Base-by-base conservation (phyloP, 2,888 invertebrate species). In the Coronaproctus castanopsis region DNA sequence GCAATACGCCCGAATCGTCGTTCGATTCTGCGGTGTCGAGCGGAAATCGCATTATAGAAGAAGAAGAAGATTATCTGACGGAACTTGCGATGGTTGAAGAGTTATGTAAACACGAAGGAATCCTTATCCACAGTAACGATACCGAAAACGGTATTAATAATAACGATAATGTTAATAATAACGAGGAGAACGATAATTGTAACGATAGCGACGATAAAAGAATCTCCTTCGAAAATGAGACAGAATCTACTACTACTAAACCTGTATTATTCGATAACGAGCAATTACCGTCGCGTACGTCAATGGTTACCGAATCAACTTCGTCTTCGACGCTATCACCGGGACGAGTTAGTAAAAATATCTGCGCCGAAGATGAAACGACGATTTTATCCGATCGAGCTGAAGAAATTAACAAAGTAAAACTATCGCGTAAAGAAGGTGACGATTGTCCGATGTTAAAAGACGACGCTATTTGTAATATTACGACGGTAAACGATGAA, bases 401-500 rank as follows among this genome's bases (percentile, higher is more conserved):
- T n/a, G 20, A 48, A 22, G 50, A 56, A 1, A 2, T n/a, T n/a
- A 51, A 51, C 21, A 50, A 50, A 3, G 51, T n/a, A 52, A 36
- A 55, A 24, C 22, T 19, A 19, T 20, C 51, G 5, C 48, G 21
- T 2, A 51, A 48, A 10, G 10, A 18, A 1, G 14, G 24, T 2
- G 54, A 58, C 49, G 23, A 51, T 14, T 57, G 58, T 53, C 24
- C 52, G 18, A 24, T 24, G 21, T 36, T 57, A 23, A 51, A 57
- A 8, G 55, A 52, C 20, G 50, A 60, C 2, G 18, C 57, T 36
- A 55, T 58, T 19, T 55, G 58, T 18, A 54, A 52, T 19, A 57
- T 55, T 1, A 61, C 64, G 55, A 55, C 64, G 61, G 49, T 62
- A 62, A 58, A 67, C 68, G 68, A 67, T 51, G 71, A 71, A 61